Percentiles rank a stretch among this genome's conserved stretches.
These are phyloP conservation scores for Helicoverpa assulta DNA, from an alignment of 2,888 invertebrate genomes.

Conservation along the genomic window DNA sequence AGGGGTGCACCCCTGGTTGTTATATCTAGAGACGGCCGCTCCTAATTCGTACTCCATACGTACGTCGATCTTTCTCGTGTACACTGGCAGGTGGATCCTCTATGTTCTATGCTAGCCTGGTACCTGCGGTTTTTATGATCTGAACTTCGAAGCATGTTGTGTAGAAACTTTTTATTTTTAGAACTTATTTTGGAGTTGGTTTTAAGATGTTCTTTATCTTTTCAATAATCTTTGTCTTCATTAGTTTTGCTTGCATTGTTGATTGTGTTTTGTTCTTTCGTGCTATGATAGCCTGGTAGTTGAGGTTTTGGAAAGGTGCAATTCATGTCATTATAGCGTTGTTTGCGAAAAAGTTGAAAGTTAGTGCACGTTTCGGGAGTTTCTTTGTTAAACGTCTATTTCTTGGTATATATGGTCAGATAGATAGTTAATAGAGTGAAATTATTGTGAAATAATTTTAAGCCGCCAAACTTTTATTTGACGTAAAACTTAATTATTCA, in stretches of 20 bases:
- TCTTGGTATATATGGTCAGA: no score
- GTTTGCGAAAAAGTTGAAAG: no score
- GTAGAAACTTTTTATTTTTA: not conserved
- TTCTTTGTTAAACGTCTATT: no score
- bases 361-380: no score
- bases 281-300: no score
- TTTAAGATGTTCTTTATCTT: not conserved
- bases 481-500: slow-evolving; percentile 44
- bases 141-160: not conserved
- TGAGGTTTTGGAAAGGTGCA: no score
- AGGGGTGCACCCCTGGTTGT: slow-evolving; percentile 80
- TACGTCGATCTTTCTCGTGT: slow-evolving; percentile 71
- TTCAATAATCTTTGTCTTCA: not conserved
- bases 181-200: not conserved
- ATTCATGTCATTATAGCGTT: no score
- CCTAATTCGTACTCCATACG: slow-evolving; percentile 81
- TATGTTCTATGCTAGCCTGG: slow-evolving; percentile 33
- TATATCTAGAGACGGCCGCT: slow-evolving; percentile 82
- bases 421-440: not conserved
- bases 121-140: slow-evolving; percentile 16
- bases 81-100: slow-evolving; percentile 51
- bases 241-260: no score
- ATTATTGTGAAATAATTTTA: slow-evolving; percentile 1
- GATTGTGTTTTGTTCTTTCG: no score
- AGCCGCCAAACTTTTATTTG: slow-evolving; percentile 8